Conservation (phyloP, 2,888 invertebrate species). For the Phalera bucephala region DNA sequence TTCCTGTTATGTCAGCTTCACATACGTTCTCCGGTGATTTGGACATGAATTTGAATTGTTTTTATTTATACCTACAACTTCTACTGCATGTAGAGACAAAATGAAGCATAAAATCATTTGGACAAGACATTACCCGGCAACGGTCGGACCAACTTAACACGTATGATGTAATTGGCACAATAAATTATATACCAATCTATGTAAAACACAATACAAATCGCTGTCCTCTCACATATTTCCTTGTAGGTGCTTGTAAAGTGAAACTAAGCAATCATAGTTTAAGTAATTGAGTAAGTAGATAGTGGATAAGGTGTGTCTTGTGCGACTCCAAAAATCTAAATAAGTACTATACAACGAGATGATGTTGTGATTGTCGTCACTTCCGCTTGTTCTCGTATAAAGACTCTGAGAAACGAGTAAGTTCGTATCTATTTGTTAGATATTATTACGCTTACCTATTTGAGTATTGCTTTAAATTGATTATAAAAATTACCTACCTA, state of each 20-base stretch:
- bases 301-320: conserved; percentile 49
- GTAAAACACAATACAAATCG: conserved; percentile 28
- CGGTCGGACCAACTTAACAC: too few relatives aligned
- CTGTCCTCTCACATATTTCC: conserved; percentile 51
- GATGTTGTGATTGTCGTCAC: conserved; percentile 43
- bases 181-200: conserved; percentile 10
- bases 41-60: too few relatives aligned
- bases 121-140: too few relatives aligned
- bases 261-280: conserved; percentile 55
- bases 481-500: conserved; percentile 12
- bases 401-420: conserved; percentile 28
- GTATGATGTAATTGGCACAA: conserved; percentile 43
- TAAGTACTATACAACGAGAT: conserved; percentile 60
- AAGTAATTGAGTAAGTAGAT: conserved; percentile 40
- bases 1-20: neutral
- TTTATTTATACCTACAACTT: too few relatives aligned
- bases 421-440: conserved; percentile 36
- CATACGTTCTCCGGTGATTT: neutral
- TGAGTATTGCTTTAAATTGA: conserved; percentile 34
- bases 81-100: too few relatives aligned
- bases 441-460: conserved; percentile 45
- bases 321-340: conserved; percentile 48
- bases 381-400: conserved; percentile 48
- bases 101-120: too few relatives aligned
- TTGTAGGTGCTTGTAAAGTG: conserved; percentile 60